phyloP scores from a whole-genome alignment of 2,797 vertebrate species.

The Pipistrellus nathusii region DNA sequence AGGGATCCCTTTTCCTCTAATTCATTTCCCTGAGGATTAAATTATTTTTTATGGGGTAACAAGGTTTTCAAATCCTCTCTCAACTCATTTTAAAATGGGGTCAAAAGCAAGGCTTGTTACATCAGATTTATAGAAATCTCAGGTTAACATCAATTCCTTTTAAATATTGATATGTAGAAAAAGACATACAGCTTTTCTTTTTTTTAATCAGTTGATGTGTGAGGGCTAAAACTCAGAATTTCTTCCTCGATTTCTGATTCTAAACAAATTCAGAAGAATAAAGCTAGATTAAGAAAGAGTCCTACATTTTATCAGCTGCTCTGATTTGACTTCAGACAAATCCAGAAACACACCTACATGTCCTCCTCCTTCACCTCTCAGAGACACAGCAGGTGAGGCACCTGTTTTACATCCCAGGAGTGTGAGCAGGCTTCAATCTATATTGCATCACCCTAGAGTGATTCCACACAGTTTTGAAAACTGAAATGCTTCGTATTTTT shows the following conservation, averaged over 20 bases:
- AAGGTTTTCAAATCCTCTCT: neutral
- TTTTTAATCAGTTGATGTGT: neutral
- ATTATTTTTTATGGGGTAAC: neutral
- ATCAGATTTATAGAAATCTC: neutral
- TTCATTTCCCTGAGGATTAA: slow-evolving; percentile 36
- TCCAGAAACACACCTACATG: slow-evolving; percentile 28
- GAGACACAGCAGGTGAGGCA: slow-evolving; percentile 30
- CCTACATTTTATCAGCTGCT: neutral
- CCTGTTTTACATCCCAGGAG: neutral
- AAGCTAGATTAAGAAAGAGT: slow-evolving; percentile 10
- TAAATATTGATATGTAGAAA: neutral
- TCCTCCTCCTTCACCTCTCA: slow-evolving; percentile 59
- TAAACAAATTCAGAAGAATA: slow-evolving; percentile 36
- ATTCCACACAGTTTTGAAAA: neutral
- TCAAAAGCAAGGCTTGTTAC: slow-evolving; percentile 54
- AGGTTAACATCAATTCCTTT: slow-evolving; percentile 28
- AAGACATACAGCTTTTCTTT: neutral
- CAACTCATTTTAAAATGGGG: slow-evolving; percentile 16
- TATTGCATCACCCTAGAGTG: slow-evolving; percentile 20
- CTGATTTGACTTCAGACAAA: slow-evolving; percentile 47
- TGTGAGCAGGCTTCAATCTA: slow-evolving; percentile 51
- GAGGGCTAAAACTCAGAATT: neutral
- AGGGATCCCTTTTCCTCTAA: neutral
- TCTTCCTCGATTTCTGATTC: neutral
- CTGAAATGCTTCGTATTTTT: neutral